Evolutionary conservation across 2,113 vertebrate genomes (phyloP).

Genomic region (Caranx ignobilis): DNA sequence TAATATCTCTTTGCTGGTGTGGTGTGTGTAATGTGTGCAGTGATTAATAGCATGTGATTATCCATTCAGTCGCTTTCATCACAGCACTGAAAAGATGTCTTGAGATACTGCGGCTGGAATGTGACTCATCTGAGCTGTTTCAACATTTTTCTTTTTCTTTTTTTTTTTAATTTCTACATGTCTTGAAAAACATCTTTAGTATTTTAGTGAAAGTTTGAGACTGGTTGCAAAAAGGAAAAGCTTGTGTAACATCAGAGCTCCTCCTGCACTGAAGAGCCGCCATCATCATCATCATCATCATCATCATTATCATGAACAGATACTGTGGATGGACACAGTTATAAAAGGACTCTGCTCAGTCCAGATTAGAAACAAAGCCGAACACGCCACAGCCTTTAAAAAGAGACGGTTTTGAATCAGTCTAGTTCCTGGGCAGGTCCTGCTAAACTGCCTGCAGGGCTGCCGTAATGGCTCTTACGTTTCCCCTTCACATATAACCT

Average conservation of each 20-base stretch:
- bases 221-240: background rate
- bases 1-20: slow-evolving; percentile 63
- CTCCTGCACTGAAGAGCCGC: slow-evolving; percentile 14
- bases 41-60: slow-evolving; percentile 67
- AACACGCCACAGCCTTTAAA: slow-evolving; percentile 20
- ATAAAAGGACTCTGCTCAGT: slow-evolving; percentile 18
- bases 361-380: slow-evolving; percentile 23
- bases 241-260: background rate
- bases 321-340: slow-evolving; percentile 19
- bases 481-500: slow-evolving; percentile 13
- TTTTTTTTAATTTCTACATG: slow-evolving; percentile 2
- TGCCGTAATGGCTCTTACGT: slow-evolving; percentile 34
- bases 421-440: slow-evolving; percentile 33
- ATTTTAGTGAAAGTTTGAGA: too few relatives aligned
- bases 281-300: background rate
- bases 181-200: background rate
- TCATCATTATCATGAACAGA: slow-evolving; percentile 14
- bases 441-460: slow-evolving; percentile 11
- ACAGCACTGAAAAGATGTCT: slow-evolving; percentile 24
- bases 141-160: background rate
- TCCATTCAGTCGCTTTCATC: slow-evolving; percentile 53
- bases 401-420: slow-evolving; percentile 31
- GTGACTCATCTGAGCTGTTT: slow-evolving; percentile 19
- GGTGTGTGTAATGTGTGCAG: slow-evolving; percentile 44
- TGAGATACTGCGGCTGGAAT: slow-evolving; percentile 25